These are phyloP conservation scores for Ammodytes marinus DNA, from an alignment of 2,113 vertebrate genomes.

Conservation along the genomic window DNA sequence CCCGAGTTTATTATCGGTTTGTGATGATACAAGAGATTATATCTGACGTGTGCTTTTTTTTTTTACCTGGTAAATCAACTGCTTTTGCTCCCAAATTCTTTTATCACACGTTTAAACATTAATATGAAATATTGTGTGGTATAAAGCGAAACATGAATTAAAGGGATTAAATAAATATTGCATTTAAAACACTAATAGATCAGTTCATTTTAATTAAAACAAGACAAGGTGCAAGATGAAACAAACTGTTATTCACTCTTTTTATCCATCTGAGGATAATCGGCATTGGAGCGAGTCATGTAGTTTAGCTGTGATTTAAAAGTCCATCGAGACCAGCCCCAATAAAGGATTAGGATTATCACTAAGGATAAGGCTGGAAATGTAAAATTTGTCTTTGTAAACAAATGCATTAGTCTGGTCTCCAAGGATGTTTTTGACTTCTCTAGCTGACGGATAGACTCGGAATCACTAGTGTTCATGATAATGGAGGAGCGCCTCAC, in stretches of 20 bases:
- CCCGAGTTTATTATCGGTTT: neutral
- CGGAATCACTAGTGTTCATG: neutral
- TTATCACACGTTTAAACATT: neutral
- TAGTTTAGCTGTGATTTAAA: neutral
- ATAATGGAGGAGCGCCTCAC: neutral
- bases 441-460: neutral
- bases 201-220: neutral
- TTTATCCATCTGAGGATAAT: neutral
- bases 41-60: too few species aligned
- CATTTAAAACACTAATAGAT: neutral
- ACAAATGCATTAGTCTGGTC: neutral
- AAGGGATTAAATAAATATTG: neutral
- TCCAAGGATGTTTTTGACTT: neutral
- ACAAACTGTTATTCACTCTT: too few species aligned
- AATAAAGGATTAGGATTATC: neutral
- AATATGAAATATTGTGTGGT: neutral
- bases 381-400: neutral
- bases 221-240: too few species aligned
- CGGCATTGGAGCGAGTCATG: neutral
- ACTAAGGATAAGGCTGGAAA: neutral
- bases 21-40: too few species aligned
- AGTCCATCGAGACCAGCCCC: neutral
- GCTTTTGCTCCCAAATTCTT: neutral
- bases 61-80: neutral
- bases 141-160: too few species aligned